Conservation (phyloP, 35 echinoderm and acorn worm species). For the Lytechinus pictus region DNA sequence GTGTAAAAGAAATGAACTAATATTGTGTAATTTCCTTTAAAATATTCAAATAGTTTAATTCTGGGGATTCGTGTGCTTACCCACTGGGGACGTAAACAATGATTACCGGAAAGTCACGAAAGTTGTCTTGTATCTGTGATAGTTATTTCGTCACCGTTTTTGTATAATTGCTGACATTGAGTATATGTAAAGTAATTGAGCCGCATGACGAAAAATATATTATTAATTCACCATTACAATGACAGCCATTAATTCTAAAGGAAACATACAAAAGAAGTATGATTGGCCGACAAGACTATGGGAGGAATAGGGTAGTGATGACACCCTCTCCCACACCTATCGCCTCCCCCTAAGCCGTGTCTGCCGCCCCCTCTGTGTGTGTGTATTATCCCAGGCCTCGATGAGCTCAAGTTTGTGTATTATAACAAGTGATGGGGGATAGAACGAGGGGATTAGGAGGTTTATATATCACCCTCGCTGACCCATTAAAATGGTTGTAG, state of each 20-base stretch:
- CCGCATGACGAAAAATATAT: not conserved
- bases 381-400: slow-evolving; percentile 46
- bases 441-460: slow-evolving; percentile 46
- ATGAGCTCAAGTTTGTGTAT: slow-evolving; percentile 51
- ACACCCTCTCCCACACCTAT: not conserved
- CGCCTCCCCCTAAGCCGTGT: not conserved
- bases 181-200: not conserved
- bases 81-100: too few relatives aligned
- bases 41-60: too few relatives aligned
- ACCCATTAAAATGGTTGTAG: slow-evolving; percentile 50
- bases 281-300: not conserved
- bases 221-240: not conserved
- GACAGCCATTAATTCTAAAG: not conserved
- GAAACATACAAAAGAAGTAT: not conserved
- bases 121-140: not conserved
- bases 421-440: slow-evolving; percentile 52
- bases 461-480: slow-evolving; percentile 18
- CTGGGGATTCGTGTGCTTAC: too few relatives aligned
- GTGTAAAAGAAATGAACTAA: too few relatives aligned
- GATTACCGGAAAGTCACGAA: not conserved
- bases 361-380: slow-evolving; percentile 26
- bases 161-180: not conserved
- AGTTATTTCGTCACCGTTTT: not conserved
- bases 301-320: not conserved
- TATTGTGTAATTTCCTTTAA: too few relatives aligned